These are phyloP conservation scores for Fragum sueziense DNA, from an alignment of 2,888 invertebrate species.

Conservation along the genomic window DNA sequence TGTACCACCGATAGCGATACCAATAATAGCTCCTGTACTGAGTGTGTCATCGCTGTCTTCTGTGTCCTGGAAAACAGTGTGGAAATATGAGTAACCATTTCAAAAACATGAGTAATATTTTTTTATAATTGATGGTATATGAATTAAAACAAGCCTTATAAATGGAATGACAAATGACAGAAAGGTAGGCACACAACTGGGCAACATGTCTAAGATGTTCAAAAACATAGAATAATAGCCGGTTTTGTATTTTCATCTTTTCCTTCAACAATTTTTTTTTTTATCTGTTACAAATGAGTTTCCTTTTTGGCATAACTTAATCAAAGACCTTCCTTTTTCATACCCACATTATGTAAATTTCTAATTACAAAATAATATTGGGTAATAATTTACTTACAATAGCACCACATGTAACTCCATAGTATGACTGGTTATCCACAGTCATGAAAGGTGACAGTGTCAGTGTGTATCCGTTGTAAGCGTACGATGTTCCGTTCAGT, in stretches of 20 bases:
- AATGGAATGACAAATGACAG: too few species aligned
- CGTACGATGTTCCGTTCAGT: slow-evolving; percentile 45
- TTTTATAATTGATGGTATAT: too few species aligned
- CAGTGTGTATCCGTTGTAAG: slow-evolving; percentile 55
- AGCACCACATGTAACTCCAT: slow-evolving; percentile 64
- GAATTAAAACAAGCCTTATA: too few species aligned
- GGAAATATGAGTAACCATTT: too few species aligned
- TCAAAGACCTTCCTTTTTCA: not conserved
- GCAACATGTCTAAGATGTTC: too few species aligned
- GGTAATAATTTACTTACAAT: slow-evolving; percentile 42
- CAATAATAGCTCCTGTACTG: slow-evolving; percentile 30
- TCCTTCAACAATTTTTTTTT: not conserved
- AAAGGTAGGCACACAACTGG: too few species aligned
- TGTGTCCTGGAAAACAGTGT: slow-evolving; percentile 4
- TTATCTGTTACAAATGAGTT: not conserved
- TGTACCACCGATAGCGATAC: slow-evolving; percentile 33
- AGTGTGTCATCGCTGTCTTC: slow-evolving; percentile 29
- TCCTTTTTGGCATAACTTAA: not conserved
- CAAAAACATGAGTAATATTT: too few species aligned
- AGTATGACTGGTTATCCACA: slow-evolving; percentile 58
- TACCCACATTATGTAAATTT: too few species aligned
- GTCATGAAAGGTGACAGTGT: slow-evolving; percentile 60
- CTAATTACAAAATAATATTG: too few species aligned
- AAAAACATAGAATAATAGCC: too few species aligned
- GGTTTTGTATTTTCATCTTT: not conserved